Base-by-base conservation (phyloP, 2,888 invertebrate species). In the Napeogenes sylphis region DNA sequence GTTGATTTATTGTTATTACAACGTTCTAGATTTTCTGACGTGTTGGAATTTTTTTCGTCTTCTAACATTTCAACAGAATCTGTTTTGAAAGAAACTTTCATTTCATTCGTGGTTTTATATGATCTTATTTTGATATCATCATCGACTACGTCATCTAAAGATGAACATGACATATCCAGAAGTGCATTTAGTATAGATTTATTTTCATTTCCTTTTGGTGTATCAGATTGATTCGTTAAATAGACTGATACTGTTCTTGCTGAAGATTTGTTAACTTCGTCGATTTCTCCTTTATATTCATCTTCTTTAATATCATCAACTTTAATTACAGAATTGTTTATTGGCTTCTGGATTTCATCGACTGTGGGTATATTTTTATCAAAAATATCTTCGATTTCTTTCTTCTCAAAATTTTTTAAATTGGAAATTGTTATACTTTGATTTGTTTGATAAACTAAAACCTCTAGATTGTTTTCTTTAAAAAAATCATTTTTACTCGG, bases 141-240 rank as follows among this genome's bases (percentile, higher is more conserved):
- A 12, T 46, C 53, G 46, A 4, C 38, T 4, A 54, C 61, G 13
- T 59, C 56, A 47, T 47, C 21, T 2, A 68, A 63, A 3, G 60
- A 61, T 13, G 70, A 56, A 6, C 70, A 72, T 0, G 85, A 81
- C 84, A 83, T 82, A 60, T 84, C 80, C 10, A 85, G 70, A 21
- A 85, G 74, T 55, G 79, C 74, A 61, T 76, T 70, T 0, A 84
- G 65, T 14, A 82, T 71, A 1, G 80, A 77, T n/a, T 74, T 72
- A 54, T 74, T 73, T 0, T 62, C 47, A 63, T 70, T 63, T 21
- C 63, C 30, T 42, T 53, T 63, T 56, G 55, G 59, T 33, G 59
- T 45, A 56, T 12, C 21, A 32, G 4, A 45, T 54, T 61, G 42
- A 59, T 30, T 42, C 10, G 42, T 51, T 21, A 12, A 10, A 51